These are phyloP conservation scores for Platynereis dumerilii DNA, from an alignment of 2,888 invertebrate genomes.

Conservation along the genomic window DNA sequence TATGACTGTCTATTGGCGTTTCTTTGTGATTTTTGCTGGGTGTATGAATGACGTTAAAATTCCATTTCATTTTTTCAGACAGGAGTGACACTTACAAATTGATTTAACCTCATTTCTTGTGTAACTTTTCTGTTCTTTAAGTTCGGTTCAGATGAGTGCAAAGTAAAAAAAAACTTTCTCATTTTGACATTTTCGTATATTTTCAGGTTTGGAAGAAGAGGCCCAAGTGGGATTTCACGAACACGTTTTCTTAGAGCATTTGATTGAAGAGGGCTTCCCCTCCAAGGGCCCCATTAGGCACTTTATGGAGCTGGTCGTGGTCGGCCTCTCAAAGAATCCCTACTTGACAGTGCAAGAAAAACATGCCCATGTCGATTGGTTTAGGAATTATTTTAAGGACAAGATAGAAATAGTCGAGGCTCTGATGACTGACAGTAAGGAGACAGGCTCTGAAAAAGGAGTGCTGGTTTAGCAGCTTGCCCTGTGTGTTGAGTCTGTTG, in stretches of 20 bases:
- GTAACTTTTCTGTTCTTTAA: too few relatives aligned
- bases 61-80: too few relatives aligned
- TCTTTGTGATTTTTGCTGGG: too few relatives aligned
- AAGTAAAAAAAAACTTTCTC: too few relatives aligned
- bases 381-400: slow-evolving; percentile 83
- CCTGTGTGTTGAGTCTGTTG: too few relatives aligned
- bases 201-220: slow-evolving; percentile 63
- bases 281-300: slow-evolving; percentile 87
- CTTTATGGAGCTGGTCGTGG: slow-evolving; percentile 96
- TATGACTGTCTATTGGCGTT: too few relatives aligned
- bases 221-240: slow-evolving; percentile 82
- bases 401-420: slow-evolving; percentile 70
- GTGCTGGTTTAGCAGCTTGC: too few relatives aligned
- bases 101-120: too few relatives aligned
- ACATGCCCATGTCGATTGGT: slow-evolving; percentile 89
- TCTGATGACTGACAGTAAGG: slow-evolving; percentile 66
- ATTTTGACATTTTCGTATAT: not conserved
- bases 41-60: too few relatives aligned
- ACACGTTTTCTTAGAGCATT: slow-evolving; percentile 89
- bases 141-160: too few relatives aligned
- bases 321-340: slow-evolving; percentile 92
- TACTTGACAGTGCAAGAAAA: slow-evolving; percentile 88
- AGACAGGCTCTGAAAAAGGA: too few relatives aligned
- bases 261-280: slow-evolving; percentile 82
- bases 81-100: too few relatives aligned